Conservation (phyloP, 2,113 vertebrate genomes). For the Phodopus roborovskii region DNA sequence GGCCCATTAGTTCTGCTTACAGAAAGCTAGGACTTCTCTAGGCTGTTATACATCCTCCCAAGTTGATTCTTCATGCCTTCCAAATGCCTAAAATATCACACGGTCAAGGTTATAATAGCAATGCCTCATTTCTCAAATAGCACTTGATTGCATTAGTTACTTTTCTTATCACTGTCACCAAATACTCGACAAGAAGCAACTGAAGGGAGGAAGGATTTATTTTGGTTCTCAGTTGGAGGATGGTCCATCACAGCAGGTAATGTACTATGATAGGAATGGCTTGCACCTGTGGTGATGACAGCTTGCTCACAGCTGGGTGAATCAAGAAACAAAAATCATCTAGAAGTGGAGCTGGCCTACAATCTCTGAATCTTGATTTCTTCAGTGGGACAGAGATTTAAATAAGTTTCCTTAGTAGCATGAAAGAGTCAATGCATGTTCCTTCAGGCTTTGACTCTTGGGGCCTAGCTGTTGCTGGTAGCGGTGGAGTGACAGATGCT, state of each 20-base stretch:
- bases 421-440: too few relatives aligned
- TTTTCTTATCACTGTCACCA: background rate
- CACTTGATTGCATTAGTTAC: background rate
- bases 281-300: background rate
- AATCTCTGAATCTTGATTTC: too few relatives aligned
- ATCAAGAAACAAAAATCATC: background rate
- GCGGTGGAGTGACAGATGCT: too few relatives aligned
- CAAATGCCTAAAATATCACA: background rate
- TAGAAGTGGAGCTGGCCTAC: background rate
- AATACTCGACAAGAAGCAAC: background rate
- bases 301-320: background rate
- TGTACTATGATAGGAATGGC: background rate
- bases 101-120: background rate
- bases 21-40: background rate
- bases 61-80: background rate
- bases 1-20: background rate
- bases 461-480: too few relatives aligned
- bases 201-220: background rate
- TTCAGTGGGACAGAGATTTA: too few relatives aligned
- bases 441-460: too few relatives aligned
- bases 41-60: background rate
- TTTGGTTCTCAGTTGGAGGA: background rate
- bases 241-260: background rate
- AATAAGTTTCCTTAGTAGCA: too few relatives aligned
- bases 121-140: background rate